These are phyloP conservation scores for Lampropteryx suffumata DNA, from an alignment of 2,888 invertebrate genomes.

Conservation along the genomic window DNA sequence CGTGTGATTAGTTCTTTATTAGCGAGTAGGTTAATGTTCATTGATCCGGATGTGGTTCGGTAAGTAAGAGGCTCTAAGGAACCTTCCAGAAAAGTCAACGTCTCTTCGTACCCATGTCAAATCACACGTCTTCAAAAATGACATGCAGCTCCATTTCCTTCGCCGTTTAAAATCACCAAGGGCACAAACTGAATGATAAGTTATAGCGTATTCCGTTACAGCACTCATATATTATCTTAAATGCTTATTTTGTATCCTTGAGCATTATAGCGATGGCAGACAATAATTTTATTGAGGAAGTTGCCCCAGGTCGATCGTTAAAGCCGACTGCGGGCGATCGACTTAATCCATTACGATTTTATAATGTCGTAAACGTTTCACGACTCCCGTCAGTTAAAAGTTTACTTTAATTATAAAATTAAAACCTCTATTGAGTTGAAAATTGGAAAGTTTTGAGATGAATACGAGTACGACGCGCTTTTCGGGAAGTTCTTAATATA, in stretches of 20 bases:
- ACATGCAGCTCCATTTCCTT: too few species aligned
- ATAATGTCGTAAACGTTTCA: constrained; percentile 77
- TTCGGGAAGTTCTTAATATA: constrained; percentile 21
- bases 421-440: constrained; percentile 38
- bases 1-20: too few species aligned
- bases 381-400: constrained; percentile 64
- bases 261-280: constrained; percentile 48
- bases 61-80: too few species aligned
- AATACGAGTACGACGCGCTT: constrained; percentile 21
- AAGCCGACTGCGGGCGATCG: constrained; percentile 68
- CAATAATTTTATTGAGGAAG: constrained; percentile 80
- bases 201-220: constrained; percentile 28
- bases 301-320: constrained; percentile 70
- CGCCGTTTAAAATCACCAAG: background rate
- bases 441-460: constrained; percentile 31
- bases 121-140: too few species aligned
- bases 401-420: constrained; percentile 60
- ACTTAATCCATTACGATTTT: constrained; percentile 78
- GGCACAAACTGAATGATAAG: constrained; percentile 1
- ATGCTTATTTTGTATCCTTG: constrained; percentile 38
- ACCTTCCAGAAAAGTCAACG: too few species aligned
- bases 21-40: too few species aligned
- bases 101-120: too few species aligned
- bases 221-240: constrained; percentile 33
- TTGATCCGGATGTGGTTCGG: too few species aligned